Base-by-base conservation (phyloP, 2,888 invertebrate species). In the Papilio elwesi region DNA sequence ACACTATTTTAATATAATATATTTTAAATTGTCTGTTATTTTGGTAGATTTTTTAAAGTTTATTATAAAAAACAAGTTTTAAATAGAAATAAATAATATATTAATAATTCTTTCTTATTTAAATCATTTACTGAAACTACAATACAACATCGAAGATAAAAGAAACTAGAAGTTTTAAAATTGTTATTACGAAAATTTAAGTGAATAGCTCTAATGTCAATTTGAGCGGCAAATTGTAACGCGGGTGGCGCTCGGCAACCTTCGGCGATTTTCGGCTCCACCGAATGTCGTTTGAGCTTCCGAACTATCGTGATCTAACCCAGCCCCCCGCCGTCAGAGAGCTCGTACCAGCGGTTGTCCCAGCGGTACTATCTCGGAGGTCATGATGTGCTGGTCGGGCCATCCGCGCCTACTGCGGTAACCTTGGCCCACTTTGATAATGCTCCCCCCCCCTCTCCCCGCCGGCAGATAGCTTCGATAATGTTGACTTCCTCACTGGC, bases 401-500 rank as follows among this genome's bases (percentile, higher is more conserved):
- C 43, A 76, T 78, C 80, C 64, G 64, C 63, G 68, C 72, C 55
- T 53, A 68, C 71, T 83, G 80, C 81, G 79, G 70, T 78, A 86
- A 86, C 92, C 92, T 92, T 92, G 92, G 89, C 91, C 91, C 80
- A 91, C 79, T 87, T 90, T 83, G 89, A 89, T 90, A 88, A 80
- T 81, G 80, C 78, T 80, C 82, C 82, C 82, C 76, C 76, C 81
- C 63, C 72, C 67, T 2, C 76, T 74, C 78, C 82, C 86, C 83
- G 82, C 83, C 83, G 81, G 80, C 78, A 74, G 76, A 80, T 80
- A 82, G 85, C 84, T 84, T 85, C 55, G 81, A 81, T 81, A 84
- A 84, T 85, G 83, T 84, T 82, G 83, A 87, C 87, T 89, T 90
- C 90, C 90, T 88, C 86, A 77, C 36, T 53, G 55, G 53, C 66